Conservation (phyloP, 2,113 vertebrate species). For the Laterallus jamaicensis region DNA sequence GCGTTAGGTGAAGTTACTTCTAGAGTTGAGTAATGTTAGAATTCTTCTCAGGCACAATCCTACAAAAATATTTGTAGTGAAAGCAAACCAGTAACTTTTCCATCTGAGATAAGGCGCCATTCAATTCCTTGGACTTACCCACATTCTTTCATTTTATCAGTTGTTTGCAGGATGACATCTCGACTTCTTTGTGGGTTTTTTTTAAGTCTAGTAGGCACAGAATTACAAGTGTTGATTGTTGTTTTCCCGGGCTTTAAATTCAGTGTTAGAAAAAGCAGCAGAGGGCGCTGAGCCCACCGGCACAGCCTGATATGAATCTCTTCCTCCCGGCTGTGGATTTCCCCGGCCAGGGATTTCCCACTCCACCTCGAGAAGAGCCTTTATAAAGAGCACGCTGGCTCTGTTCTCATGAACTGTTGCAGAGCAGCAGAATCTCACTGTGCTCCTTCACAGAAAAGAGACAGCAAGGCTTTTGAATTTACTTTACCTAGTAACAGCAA, state of each 20-base stretch:
- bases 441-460: neutral
- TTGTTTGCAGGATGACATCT: neutral
- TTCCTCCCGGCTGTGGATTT: neutral
- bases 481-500: neutral
- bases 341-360: conserved; percentile 29
- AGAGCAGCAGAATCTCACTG: neutral
- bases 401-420: neutral
- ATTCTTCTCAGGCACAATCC: neutral
- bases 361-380: neutral
- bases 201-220: fast-evolving
- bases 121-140: neutral
- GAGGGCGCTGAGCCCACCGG: conserved; percentile 26
- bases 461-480: neutral
- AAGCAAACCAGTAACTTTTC: neutral
- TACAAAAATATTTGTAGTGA: neutral
- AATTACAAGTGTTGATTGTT: fast-evolving
- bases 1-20: neutral
- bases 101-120: neutral
- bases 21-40: neutral
- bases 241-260: neutral
- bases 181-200: neutral
- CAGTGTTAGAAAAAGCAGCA: neutral
- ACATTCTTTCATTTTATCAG: neutral
- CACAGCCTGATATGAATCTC: fast-evolving
- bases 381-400: neutral